Evolutionary conservation across 2,113 vertebrate species (phyloP).

Genomic region (Sebastes schlegelii): DNA sequence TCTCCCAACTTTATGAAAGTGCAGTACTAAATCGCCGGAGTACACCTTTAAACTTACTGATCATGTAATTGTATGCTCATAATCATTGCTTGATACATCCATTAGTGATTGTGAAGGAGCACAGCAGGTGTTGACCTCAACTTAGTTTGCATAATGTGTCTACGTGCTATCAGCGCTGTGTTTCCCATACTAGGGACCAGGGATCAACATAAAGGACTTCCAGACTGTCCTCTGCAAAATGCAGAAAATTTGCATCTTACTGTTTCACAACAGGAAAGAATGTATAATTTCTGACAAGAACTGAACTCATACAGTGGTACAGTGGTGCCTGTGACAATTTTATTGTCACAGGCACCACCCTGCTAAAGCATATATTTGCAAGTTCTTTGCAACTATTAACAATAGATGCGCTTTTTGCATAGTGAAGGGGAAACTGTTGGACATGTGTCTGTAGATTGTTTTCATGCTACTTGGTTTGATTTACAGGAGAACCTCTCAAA

Average conservation of each 20-base stretch:
- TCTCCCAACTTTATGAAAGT: neutral
- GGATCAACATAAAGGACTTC: neutral
- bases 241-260: neutral
- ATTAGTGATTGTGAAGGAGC: neutral
- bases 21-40: neutral
- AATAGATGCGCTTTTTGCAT: no score
- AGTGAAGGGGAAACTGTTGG: no score
- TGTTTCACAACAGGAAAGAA: neutral
- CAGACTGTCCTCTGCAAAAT: neutral
- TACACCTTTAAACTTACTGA: neutral
- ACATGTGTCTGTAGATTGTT: no score
- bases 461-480: no score
- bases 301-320: neutral
- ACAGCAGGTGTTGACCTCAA: neutral
- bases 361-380: no score
- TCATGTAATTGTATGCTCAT: neutral
- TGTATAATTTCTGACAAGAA: neutral
- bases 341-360: no score
- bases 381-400: no score
- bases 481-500: no score
- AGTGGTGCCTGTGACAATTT: no score
- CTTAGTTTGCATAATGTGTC: neutral
- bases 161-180: neutral
- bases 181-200: neutral
- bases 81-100: neutral